These are phyloP conservation scores for Zaprionus bogoriensis DNA, from an alignment of 2,888 invertebrate genomes.

Conservation along the genomic window DNA sequence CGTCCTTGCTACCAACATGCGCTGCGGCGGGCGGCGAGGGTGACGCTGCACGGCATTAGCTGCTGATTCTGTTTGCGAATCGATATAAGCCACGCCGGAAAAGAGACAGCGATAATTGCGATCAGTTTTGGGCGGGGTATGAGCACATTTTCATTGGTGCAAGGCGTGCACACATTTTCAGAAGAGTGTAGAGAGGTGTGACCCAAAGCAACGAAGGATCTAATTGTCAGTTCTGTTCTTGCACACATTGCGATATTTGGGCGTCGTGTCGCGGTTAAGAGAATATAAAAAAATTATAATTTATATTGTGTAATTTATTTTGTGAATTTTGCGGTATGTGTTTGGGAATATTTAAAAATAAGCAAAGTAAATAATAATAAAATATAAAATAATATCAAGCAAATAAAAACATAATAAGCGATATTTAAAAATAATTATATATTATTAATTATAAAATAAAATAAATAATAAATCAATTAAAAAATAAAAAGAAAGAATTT, in stretches of 20 bases:
- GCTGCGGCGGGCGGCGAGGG: neutral
- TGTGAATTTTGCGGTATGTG: no score
- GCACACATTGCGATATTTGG: neutral
- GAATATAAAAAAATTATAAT: neutral
- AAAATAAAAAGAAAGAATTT: no score
- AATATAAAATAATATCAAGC: no score
- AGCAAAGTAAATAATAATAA: no score
- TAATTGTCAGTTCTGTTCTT: neutral
- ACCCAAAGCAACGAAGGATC: neutral
- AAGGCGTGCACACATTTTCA: neutral
- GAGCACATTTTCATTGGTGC: conserved; percentile 15
- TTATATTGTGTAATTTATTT: no score
- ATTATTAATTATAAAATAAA: no score
- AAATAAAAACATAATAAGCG: no score
- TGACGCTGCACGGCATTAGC: neutral
- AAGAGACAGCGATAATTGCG: neutral
- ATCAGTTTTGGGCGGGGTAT: conserved; percentile 4
- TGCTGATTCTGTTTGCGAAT: neutral
- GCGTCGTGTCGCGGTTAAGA: neutral
- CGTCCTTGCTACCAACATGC: conserved; percentile 56
- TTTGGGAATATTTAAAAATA: no score
- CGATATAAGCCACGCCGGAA: neutral
- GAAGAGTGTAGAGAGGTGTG: conserved; percentile 5
- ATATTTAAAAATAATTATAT: no score
- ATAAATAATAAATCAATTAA: no score